A percentile compares a stretch with the other conserved stretches of the same genome.
Conservation (phyloP, 2,797 vertebrate genomes). For the Valencia hispanica region DNA sequence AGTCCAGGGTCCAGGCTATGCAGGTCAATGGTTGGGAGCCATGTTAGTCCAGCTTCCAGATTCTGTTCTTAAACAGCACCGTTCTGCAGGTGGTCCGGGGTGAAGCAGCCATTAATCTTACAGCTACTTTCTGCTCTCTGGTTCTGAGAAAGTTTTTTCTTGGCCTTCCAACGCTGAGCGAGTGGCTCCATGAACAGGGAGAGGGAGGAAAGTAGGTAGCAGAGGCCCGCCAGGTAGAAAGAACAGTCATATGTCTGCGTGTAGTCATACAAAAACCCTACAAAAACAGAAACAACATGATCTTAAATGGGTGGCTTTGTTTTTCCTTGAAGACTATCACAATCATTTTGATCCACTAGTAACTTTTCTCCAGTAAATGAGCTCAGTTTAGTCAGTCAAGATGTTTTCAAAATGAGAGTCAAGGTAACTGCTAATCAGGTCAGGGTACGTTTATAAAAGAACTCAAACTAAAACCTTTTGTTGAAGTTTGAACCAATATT, state of each 20-base stretch:
- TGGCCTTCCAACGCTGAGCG: constrained; percentile 83
- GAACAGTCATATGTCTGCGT: constrained; percentile 91
- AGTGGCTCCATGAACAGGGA: constrained; percentile 90
- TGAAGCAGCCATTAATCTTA: constrained; percentile 78
- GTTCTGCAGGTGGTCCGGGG: constrained; percentile 70
- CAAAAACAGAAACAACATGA: constrained; percentile 21
- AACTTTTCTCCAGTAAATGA: not conserved
- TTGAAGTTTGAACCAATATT: not conserved
- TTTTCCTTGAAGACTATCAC: not conserved
- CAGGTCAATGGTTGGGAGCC: constrained; percentile 39
- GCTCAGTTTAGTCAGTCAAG: not conserved
- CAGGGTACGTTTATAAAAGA: not conserved
- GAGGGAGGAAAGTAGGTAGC: constrained; percentile 89
- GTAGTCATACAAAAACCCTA: constrained; percentile 93
- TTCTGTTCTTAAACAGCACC: constrained; percentile 68
- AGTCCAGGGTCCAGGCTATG: constrained; percentile 44
- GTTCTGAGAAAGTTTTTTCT: constrained; percentile 59
- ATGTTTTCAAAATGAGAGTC: no score
- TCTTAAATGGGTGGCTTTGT: not conserved
- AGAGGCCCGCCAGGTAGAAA: constrained; percentile 91
- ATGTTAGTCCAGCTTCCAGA: constrained; percentile 53
- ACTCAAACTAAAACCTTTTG: not conserved
- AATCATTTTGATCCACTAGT: not conserved
- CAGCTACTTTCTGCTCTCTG: constrained; percentile 66
- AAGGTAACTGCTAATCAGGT: no score